A percentile compares a stretch with the other conserved stretches of the same genome.
These are phyloP conservation scores for Chironomus tentans DNA, from an alignment of 2,888 invertebrate species.

Conservation along the genomic window DNA sequence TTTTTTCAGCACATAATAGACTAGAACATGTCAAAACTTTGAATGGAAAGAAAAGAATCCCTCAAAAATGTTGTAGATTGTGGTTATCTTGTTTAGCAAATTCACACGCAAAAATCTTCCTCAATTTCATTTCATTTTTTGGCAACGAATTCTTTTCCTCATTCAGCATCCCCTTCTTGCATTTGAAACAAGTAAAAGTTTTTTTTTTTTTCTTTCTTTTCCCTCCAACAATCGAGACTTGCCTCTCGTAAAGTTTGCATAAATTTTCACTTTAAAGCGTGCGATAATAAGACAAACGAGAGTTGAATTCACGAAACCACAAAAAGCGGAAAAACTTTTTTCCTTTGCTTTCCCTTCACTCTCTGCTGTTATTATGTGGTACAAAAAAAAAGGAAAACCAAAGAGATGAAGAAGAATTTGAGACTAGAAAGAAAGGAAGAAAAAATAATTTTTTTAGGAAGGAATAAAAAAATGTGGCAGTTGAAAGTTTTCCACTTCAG, in stretches of 20 bases:
- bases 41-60: no score
- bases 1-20: no score
- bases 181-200: not conserved
- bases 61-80: not conserved
- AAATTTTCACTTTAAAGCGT: not conserved
- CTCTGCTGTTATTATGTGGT: not conserved
- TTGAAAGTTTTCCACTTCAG: not conserved
- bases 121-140: not conserved
- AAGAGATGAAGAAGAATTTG: not conserved
- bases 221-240: not conserved
- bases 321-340: not conserved
- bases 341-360: not conserved
- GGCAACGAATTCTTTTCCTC: no score
- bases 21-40: no score
- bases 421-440: not conserved
- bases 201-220: not conserved
- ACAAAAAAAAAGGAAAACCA: no score
- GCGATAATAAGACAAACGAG: not conserved
- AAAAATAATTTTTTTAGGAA: not conserved
- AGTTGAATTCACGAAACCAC: not conserved
- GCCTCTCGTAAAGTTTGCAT: not conserved
- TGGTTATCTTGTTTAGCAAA: not conserved
- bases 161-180: not conserved
- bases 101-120: not conserved
- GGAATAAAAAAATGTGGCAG: not conserved